A percentile compares a stretch with the other conserved stretches of the same genome.
Evolutionary conservation across 1,140 invertebrate species (phyloP).

Genomic region (Ylistrum balloti): DNA sequence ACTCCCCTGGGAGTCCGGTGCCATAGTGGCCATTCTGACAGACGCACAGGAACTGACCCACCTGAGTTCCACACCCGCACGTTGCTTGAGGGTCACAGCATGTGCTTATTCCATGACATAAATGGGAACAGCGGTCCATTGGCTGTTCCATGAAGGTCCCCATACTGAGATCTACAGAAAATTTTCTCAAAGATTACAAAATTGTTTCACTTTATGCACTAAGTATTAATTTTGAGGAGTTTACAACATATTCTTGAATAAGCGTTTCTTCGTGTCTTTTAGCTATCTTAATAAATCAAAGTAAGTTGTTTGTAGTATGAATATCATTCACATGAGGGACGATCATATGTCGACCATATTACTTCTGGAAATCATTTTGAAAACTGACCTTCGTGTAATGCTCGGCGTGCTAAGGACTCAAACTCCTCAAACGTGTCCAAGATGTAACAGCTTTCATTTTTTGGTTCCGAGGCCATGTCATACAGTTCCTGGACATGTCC

Average conservation of each 20-base stretch:
- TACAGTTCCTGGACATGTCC: conserved; percentile 87
- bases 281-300: too few species aligned
- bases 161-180: conserved; percentile 85
- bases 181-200: neutral
- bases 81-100: conserved; percentile 86
- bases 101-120: conserved; percentile 83
- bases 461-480: conserved; percentile 87
- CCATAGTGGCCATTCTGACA: conserved; percentile 88
- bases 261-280: too few species aligned
- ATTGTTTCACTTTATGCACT: too few species aligned
- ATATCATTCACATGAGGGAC: too few species aligned
- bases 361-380: too few species aligned
- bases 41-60: conserved; percentile 88
- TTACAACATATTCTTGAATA: too few species aligned
- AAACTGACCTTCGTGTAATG: conserved; percentile 88
- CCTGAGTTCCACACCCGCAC: conserved; percentile 87
- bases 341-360: too few species aligned
- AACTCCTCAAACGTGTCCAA: conserved; percentile 89
- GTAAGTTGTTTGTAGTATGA: too few species aligned
- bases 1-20: conserved; percentile 85
- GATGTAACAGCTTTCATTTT: conserved; percentile 87
- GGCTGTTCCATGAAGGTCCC: conserved; percentile 85
- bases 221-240: too few species aligned
- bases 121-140: conserved; percentile 83
- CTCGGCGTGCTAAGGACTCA: conserved; percentile 87